Percentiles rank a stretch among this genome's conserved stretches.
Conservation (phyloP, 2,113 vertebrate species). For the Hypomesus transpacificus region DNA sequence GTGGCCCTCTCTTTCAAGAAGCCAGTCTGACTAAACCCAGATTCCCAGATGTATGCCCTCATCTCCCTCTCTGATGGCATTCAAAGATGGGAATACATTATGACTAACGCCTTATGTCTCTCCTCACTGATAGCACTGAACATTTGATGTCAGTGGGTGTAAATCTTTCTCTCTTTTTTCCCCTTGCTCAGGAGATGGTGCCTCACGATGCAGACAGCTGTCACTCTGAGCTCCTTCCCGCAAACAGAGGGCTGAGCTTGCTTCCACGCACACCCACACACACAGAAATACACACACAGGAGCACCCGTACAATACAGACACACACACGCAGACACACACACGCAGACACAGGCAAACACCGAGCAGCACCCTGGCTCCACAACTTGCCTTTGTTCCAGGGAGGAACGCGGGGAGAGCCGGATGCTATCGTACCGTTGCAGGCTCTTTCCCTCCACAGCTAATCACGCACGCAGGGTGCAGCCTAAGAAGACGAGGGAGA, state of each 20-base stretch:
- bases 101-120: conserved; percentile 18
- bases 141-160: conserved; percentile 36
- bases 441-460: conserved; percentile 36
- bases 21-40: conserved; percentile 5
- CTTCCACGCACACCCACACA: neutral
- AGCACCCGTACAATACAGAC: neutral
- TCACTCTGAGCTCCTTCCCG: conserved; percentile 17
- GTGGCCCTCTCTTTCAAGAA: conserved; percentile 4
- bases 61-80: neutral
- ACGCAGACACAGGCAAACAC: neutral
- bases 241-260: conserved; percentile 11
- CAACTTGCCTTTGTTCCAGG: conserved; percentile 41
- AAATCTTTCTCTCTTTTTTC: conserved; percentile 35
- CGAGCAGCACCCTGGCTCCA: conserved; percentile 29
- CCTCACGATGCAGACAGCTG: conserved; percentile 37
- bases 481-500: conserved; percentile 12
- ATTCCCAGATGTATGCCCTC: neutral
- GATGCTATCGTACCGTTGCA: conserved; percentile 52
- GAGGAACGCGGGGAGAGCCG: conserved; percentile 20
- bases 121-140: conserved; percentile 22
- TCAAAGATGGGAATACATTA: neutral
- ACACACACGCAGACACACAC: neutral
- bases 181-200: conserved; percentile 12
- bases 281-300: conserved; percentile 16
- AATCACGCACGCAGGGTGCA: conserved; percentile 46